Evolutionary conservation across 2,113 vertebrate genomes (phyloP), one percentile per base, ranked within the genome.

Genomic region (Columbina picui): DNA sequence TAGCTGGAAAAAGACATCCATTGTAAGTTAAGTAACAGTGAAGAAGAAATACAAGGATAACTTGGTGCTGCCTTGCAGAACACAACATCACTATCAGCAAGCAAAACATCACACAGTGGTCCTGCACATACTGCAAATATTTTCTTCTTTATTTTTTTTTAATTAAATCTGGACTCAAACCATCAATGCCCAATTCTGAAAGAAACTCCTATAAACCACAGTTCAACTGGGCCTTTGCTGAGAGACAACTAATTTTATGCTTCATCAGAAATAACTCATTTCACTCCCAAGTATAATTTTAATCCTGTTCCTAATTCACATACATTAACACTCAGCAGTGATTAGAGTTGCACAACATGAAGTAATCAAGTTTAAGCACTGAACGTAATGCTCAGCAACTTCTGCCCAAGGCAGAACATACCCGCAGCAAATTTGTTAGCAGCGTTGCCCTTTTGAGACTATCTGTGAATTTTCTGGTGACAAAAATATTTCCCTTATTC

Each of bases 221-320:
- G 38, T 91, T 91, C 53, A 84, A 1, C n/a, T 4, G 14, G 21
- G 12, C 16, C 39, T 90, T 85, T 81, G 75, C 50, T 74, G 27
- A 84, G 38, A 95, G 67, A 86, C 9, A 84, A 79, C 47, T 65
- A 34, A 91, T 95, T 97, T 95, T 84, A 55, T 65, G 82, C 78
- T 95, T 96, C 77, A 64, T 71, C 94, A 88, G 61, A 84, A 81
- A 81, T 41, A 96, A 92, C 83, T 80, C 32, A 92, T 93, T 97
- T 96, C 68, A 84, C 26, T 96, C 55, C 81, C 61, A 87, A 96
- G 49, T 91, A 95, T 67, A 74, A 78, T 85, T 57, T 64, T 83
- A 92, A 94, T 96, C 92, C 77, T 79, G 25, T 75, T 88, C 77
- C 83, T 78, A 78, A 93, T 93, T 96, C 14, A 1, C 74, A 43